Conservation (phyloP, 2,113 vertebrate genomes). For the Gymnobelideus leadbeateri region DNA sequence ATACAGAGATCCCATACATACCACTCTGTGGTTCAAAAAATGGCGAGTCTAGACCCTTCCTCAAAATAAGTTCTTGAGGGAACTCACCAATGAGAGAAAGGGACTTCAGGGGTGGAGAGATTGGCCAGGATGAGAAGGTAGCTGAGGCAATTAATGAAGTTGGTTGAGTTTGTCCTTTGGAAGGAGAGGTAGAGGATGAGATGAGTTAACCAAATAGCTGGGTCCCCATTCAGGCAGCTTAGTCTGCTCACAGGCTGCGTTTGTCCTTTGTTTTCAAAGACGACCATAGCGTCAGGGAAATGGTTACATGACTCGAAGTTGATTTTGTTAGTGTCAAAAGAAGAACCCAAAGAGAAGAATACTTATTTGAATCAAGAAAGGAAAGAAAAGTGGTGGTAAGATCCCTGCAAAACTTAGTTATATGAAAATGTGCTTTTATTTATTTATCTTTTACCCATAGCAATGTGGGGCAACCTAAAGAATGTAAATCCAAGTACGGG, state of each 20-base stretch:
- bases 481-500: conserved; percentile 6
- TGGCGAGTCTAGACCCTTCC: too few species aligned
- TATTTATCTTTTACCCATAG: background rate
- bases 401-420: background rate
- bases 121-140: too few species aligned
- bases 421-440: background rate
- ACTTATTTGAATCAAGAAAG: background rate
- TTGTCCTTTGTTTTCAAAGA: too few species aligned
- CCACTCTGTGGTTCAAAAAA: background rate
- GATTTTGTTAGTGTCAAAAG: background rate
- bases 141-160: background rate
- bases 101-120: background rate
- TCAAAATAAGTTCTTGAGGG: background rate
- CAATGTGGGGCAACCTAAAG: conserved; percentile 37
- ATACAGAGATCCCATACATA: background rate
- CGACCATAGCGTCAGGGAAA: too few species aligned
- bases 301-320: too few species aligned
- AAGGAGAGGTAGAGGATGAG: too few species aligned
- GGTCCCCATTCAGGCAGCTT: too few species aligned
- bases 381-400: background rate
- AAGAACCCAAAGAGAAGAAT: background rate
- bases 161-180: too few species aligned
- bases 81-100: background rate
- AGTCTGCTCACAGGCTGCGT: too few species aligned
- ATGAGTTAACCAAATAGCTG: too few species aligned